phyloP scores from a whole-genome alignment of 2,797 vertebrate genomes.

The Diplodus sargus region DNA sequence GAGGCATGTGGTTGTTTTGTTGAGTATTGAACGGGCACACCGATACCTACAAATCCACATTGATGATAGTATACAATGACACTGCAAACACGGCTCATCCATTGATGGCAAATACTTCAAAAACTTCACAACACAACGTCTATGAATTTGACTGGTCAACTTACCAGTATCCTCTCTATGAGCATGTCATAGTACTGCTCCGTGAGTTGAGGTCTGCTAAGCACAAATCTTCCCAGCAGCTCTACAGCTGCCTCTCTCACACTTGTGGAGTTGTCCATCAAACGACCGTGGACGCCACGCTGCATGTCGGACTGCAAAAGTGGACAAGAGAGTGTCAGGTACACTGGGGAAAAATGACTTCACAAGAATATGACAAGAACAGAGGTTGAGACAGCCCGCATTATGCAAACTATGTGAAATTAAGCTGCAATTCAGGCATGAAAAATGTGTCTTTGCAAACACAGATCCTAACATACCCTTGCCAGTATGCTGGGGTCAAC shows the following conservation, averaged over 20 bases:
- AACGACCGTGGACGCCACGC: constrained; percentile 94
- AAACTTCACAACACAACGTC: not conserved
- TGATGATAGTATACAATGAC: not conserved
- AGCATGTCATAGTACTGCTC: constrained; percentile 99
- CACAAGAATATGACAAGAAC: too few relatives aligned
- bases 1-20: not conserved
- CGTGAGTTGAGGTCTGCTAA: constrained; percentile 96
- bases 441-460: not conserved
- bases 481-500: constrained; percentile 98
- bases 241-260: constrained; percentile 97
- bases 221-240: constrained; percentile 94
- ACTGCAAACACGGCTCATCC: not conserved
- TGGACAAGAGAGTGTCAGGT: constrained; percentile 5
- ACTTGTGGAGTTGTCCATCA: constrained; percentile 98
- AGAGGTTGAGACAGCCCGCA: too few relatives aligned
- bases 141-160: constrained; percentile 18
- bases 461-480: constrained; percentile 85
- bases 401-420: too few relatives aligned
- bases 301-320: constrained; percentile 94
- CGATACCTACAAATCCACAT: not conserved
- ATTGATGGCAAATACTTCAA: not conserved
- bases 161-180: constrained; percentile 97
- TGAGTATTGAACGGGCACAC: not conserved
- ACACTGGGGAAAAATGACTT: not conserved
- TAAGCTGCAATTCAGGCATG: too few relatives aligned